These are phyloP conservation scores for Halictus rubicundus DNA, from an alignment of 1,140 invertebrate genomes.

Conservation along the genomic window DNA sequence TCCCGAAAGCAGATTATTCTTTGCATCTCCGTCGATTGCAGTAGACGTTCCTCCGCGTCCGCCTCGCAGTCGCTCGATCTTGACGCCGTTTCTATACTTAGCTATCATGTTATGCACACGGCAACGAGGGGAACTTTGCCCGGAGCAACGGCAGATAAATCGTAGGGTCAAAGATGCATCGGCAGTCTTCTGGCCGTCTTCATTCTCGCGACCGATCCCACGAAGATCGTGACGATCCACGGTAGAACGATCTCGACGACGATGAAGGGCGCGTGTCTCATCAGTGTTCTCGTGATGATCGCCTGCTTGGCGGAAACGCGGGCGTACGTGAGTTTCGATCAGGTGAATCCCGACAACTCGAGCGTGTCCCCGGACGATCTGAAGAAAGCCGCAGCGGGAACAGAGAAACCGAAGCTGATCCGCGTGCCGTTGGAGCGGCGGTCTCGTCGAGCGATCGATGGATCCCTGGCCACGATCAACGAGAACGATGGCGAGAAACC, in stretches of 20 bases:
- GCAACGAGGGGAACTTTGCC: constrained; percentile 21
- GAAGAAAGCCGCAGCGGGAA: accelerated
- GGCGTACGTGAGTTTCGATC: background rate
- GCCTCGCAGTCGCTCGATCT: background rate
- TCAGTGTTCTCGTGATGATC: background rate
- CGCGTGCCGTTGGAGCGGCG: background rate
- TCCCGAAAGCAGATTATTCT: no score
- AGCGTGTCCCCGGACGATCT: background rate
- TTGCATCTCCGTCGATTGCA: no score
- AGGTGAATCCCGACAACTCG: background rate
- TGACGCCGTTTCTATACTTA: constrained; percentile 16
- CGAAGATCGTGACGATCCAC: constrained; percentile 6
- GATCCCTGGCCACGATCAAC: background rate
- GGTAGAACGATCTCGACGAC: constrained; percentile 30
- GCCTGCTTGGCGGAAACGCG: constrained; percentile 7
- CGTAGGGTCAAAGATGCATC: constrained; percentile 42
- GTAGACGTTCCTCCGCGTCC: no score
- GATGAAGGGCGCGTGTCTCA: background rate
- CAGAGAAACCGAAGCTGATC: background rate
- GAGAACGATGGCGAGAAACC: background rate
- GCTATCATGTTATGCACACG: background rate
- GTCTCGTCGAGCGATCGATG: background rate
- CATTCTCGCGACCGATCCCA: constrained; percentile 24
- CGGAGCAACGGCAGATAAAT: constrained; percentile 46
- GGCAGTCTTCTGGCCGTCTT: background rate